Percentiles rank a stretch among this genome's conserved stretches.
phyloP scores from a whole-genome alignment of 2,113 vertebrate species.

The Mus musculus region DNA sequence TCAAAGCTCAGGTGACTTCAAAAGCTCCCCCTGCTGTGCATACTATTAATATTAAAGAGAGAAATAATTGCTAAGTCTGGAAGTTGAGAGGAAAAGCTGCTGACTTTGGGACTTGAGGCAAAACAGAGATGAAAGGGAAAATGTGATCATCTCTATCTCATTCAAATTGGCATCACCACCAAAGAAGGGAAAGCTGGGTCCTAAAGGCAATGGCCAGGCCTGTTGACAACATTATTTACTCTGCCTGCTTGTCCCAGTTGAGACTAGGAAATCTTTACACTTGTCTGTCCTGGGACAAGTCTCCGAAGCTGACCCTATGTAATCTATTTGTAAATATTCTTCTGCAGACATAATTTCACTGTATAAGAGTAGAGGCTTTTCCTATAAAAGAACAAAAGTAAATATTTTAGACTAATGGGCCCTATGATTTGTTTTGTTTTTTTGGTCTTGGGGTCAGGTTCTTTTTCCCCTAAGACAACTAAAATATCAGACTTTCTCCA shows the following conservation, averaged over 20 bases:
- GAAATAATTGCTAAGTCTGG: neutral
- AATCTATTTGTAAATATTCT: neutral
- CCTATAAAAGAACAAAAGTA: neutral
- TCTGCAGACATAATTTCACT: neutral
- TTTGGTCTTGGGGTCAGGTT: neutral
- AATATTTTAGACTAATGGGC: neutral
- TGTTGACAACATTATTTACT: neutral
- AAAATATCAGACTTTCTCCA: neutral
- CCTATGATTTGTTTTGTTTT: neutral
- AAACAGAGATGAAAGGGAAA: conserved; percentile 75
- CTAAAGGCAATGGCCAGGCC: neutral
- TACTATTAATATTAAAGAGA: conserved; percentile 69
- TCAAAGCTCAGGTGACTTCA: conserved; percentile 68
- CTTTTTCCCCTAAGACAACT: neutral
- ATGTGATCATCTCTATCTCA: conserved; percentile 31
- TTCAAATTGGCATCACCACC: neutral
- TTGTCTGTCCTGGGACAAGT: neutral
- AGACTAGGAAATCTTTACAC: neutral
- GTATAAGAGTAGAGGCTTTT: neutral
- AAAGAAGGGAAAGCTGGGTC: neutral
- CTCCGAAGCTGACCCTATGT: neutral
- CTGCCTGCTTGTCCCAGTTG: neutral
- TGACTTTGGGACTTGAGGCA: conserved; percentile 31
- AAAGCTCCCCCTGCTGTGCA: conserved; percentile 62
- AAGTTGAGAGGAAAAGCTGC: conserved; percentile 50